Percentiles rank a stretch among this genome's conserved stretches.
Conservation (phyloP, 2,888 invertebrate genomes). For the Eristalis pertinax region DNA sequence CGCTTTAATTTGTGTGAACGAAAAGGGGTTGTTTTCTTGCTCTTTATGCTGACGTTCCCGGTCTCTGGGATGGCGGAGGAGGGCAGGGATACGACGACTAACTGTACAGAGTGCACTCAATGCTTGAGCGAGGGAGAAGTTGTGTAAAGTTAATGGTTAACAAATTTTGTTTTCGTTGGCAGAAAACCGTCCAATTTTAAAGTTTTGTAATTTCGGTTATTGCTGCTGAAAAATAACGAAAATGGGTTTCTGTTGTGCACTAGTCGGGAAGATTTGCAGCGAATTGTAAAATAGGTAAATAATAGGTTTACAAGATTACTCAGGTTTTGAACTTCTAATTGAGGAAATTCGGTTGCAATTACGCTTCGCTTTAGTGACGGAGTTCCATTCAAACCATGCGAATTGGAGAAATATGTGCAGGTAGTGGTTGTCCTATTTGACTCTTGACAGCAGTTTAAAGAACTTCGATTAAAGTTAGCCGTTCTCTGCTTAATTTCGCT, state of each 20-base stretch:
- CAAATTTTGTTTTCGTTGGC: conserved; percentile 40
- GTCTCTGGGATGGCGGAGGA: conserved; percentile 18
- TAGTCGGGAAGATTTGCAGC: neutral
- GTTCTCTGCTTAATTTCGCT: too few relatives aligned
- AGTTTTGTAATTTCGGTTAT: conserved; percentile 48
- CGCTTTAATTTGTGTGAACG: conserved; percentile 55
- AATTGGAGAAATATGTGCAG: too few relatives aligned
- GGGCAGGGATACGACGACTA: neutral
- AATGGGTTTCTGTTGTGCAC: neutral
- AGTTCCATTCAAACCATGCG: too few relatives aligned
- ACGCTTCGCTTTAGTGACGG: neutral
- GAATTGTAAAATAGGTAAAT: neutral
- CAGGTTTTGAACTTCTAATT: neutral
- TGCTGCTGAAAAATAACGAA: conserved; percentile 7
- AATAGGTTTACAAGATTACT: neutral
- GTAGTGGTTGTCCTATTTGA: too few relatives aligned
- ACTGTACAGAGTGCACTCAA: neutral
- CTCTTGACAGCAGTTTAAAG: too few relatives aligned
- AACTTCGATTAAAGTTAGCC: too few relatives aligned
- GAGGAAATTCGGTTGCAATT: neutral
- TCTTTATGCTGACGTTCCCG: conserved; percentile 25
- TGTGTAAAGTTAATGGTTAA: conserved; percentile 40
- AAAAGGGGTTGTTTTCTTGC: conserved; percentile 44
- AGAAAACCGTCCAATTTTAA: conserved; percentile 38
- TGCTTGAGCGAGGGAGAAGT: conserved; percentile 2